Percentiles rank a stretch among this genome's conserved stretches.
Conservation (phyloP, 2,888 invertebrate species). For the Antitype chi region DNA sequence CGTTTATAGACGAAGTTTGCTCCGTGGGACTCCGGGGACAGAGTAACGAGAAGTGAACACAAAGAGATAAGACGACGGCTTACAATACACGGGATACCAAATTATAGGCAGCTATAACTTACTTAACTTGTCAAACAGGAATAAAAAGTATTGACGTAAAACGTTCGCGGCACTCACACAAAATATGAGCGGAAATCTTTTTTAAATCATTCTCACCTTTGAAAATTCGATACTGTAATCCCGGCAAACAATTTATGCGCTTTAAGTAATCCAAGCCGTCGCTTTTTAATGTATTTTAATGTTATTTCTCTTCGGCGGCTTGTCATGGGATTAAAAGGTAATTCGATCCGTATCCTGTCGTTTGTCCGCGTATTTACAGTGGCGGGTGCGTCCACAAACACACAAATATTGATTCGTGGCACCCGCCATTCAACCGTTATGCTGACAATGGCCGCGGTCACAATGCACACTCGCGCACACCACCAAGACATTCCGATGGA, state of each 20-base stretch:
- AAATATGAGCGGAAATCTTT: constrained; percentile 37
- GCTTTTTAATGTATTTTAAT: constrained; percentile 60
- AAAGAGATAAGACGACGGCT: constrained; percentile 60
- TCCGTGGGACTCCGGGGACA: constrained; percentile 51
- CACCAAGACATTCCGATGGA: constrained; percentile 50
- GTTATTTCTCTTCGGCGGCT: constrained; percentile 53
- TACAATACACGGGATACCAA: constrained; percentile 50
- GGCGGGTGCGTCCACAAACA: constrained; percentile 69
- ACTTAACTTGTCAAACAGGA: constrained; percentile 45
- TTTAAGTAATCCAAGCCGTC: constrained; percentile 59
- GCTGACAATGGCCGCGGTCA: constrained; percentile 56
- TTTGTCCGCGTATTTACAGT: constrained; percentile 56
- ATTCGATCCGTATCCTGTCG: constrained; percentile 56
- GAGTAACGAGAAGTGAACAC: constrained; percentile 52
- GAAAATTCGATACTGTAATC: constrained; percentile 55
- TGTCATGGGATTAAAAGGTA: constrained; percentile 63
- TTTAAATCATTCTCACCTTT: constrained; percentile 54
- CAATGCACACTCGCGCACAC: constrained; percentile 40
- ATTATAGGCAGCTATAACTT: constrained; percentile 52
- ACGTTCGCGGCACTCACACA: constrained; percentile 13
- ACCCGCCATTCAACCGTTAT: constrained; percentile 69
- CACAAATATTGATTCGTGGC: constrained; percentile 71
- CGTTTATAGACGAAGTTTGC: constrained; percentile 74
- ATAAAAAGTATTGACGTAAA: constrained; percentile 38
- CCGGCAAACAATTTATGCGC: constrained; percentile 56